Base-by-base conservation (phyloP, 23 tunicate species). In the Halocynthia roretzi region DNA sequence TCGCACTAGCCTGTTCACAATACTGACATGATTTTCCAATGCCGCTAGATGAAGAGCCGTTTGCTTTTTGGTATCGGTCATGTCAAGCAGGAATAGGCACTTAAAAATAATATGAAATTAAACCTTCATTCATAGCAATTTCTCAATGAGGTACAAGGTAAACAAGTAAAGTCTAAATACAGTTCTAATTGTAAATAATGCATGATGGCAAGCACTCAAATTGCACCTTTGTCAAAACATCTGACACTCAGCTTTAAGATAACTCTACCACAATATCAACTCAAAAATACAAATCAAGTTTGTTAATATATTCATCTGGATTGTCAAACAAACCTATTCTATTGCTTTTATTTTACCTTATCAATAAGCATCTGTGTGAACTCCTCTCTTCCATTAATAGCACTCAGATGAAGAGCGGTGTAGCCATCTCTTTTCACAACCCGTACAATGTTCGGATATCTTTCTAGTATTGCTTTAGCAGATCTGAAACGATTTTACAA, bases 401-500 rank as follows among this genome's bases (percentile, higher is more conserved):
- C 78, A 56, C 78, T 74, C 10, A 74, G 56, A 54, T 74, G 78
- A 53, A 74, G 62, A 8, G 63, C 21, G 8, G 78, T 74, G n/a
- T 54, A 54, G 18, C 78, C 78, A 56, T 74, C 56, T 56, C 5
- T 21, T 74, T 54, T 52, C 14, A 4, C 78, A 14, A 17, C n/a
- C 78, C 31, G 19, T 5, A 64, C 61, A 12, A 54, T 8, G n/a
- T 21, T 10, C 8, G 78, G 63, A n/a, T n/a, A 54, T 31, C 17
- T 54, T 56, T 74, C 62, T 31, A 74, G 31, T 54, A 74, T 74
- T 7, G 31, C 64, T 56, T 74, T 64, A 74, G 56, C 21, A 2
- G 78, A 19, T 12, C 76, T 71, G 57, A 71, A 71, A 10, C 49
- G 5, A 22, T 18, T n/a, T n/a, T n/a, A n/a, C n/a, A n/a, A n/a